phyloP scores from a whole-genome alignment of 2,113 vertebrate genomes.

The Mus pahari region DNA sequence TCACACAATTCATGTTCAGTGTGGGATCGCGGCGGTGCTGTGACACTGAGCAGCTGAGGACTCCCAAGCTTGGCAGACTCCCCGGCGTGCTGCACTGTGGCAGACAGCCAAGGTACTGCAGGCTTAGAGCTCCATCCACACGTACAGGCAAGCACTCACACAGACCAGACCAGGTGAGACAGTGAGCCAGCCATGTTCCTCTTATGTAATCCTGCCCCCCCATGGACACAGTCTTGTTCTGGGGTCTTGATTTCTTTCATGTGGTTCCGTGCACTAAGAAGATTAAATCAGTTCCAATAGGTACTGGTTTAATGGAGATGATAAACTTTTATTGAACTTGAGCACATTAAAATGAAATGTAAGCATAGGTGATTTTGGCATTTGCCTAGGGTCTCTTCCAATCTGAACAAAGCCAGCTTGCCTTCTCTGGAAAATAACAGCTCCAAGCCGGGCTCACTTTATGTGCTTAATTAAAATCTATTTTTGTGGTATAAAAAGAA shows the following conservation, averaged over 20 bases:
- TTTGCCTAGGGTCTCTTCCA: conserved; percentile 85
- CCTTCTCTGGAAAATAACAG: conserved; percentile 86
- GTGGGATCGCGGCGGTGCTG: conserved; percentile 77
- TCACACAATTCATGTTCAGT: conserved; percentile 81
- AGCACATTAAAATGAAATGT: conserved; percentile 90
- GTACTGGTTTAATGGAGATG: conserved; percentile 88
- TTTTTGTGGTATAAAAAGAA: conserved; percentile 79
- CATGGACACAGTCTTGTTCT: conserved; percentile 76
- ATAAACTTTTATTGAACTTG: conserved; percentile 91
- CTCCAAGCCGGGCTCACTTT: conserved; percentile 81
- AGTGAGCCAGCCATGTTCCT: conserved; percentile 31
- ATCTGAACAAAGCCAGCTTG: conserved; percentile 84
- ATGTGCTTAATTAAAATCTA: conserved; percentile 84
- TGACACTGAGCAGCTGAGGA: conserved; percentile 86
- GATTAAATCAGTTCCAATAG: conserved; percentile 90
- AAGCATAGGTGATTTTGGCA: conserved; percentile 89
- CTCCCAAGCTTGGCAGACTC: conserved; percentile 80
- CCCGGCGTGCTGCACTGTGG: conserved; percentile 77
- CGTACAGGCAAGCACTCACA: not conserved
- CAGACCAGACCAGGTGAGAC: conserved; percentile 77
- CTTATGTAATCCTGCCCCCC: conserved; percentile 81
- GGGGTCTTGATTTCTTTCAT: conserved; percentile 86
- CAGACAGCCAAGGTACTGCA: conserved; percentile 78
- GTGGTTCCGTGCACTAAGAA: conserved; percentile 86
- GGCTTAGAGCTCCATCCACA: conserved; percentile 54